These are phyloP conservation scores for Drosophila antonietae DNA, from an alignment of 2,888 invertebrate genomes.

Conservation along the genomic window DNA sequence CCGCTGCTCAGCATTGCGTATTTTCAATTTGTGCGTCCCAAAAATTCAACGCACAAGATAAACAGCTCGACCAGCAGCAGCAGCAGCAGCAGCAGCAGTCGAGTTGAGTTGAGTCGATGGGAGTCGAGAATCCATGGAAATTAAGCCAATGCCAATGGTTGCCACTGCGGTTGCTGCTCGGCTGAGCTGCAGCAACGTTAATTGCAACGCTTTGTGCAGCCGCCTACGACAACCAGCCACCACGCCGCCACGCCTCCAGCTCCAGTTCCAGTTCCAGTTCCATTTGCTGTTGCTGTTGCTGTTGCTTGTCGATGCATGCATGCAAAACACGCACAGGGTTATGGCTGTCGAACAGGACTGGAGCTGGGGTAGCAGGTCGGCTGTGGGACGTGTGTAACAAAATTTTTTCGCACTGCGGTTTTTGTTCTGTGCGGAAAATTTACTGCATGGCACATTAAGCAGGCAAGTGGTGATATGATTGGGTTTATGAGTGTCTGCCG, in stretches of 20 bases:
- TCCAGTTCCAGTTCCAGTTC: conserved; percentile 8
- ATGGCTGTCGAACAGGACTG: not conserved
- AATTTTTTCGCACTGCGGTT: conserved; percentile 65
- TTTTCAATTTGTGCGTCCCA: conserved; percentile 65
- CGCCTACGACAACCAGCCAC: conserved; percentile 32
- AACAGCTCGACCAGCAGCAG: conserved; percentile 49
- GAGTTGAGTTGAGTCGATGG: conserved; percentile 10
- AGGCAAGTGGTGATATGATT: conserved; percentile 79
- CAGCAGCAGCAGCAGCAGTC: conserved; percentile 8
- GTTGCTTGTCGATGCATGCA: conserved; percentile 52
- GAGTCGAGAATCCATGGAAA: conserved; percentile 64
- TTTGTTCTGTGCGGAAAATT: conserved; percentile 65
- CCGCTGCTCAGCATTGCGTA: conserved; percentile 60
- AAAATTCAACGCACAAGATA: conserved; percentile 70
- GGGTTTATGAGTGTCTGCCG: conserved; percentile 72
- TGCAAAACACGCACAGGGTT: conserved; percentile 57
- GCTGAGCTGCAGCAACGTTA: conserved; percentile 72
- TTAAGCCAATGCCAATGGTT: conserved; percentile 76
- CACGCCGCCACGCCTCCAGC: not conserved
- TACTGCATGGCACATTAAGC: conserved; percentile 78
- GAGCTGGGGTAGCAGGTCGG: not conserved
- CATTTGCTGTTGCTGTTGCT: conserved; percentile 10
- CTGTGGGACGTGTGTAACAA: conserved; percentile 20
- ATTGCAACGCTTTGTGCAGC: conserved; percentile 74
- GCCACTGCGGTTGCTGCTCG: conserved; percentile 66